Base-by-base conservation (phyloP, 2,113 vertebrate species). In the Oxyura jamaicensis region DNA sequence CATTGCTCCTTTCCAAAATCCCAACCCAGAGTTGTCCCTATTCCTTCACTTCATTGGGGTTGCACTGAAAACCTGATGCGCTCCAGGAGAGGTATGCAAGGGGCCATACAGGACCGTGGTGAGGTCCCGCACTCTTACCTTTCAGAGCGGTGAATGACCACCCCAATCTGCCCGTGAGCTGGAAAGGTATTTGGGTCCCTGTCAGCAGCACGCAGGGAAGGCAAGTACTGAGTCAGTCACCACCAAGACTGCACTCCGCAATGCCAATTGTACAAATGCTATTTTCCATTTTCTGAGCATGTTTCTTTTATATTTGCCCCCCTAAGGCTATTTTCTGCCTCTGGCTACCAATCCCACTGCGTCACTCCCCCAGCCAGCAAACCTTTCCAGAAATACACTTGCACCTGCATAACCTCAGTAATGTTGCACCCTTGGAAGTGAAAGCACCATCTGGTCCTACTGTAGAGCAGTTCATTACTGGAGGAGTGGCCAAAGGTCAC, bases 401-500 rank as follows among this genome's bases (percentile, higher is more conserved):
- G 88, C 92, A 94, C 80, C 88, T 95, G 80, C 77, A 95, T 56
- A 88, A 81, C 92, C 90, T 78, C 86, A 60, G 85, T 36, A 71
- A 95, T 63, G 88, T 56, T 66, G 88, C 88, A 91, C 85, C 73
- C 90, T 95, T 86, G 90, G 93, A 95, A 94, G 60, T 60, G 68
- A 96, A 95, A 74, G 85, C 85, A 90, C 83, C 90, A 91, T 86
- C 91, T 96, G 91, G 79, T 74, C 88, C 85, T 91, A 60, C 90
- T 72, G 93, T 31, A 78, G 76, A 68, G 65, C n/a, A 44, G 86
- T 72, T 94, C 90, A 66, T 88, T 93, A 65, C 76, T 63, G 86
- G 76, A 82, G 91, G 48, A 91, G 58, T 83, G 86, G 77, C 88
- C 90, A 89, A 83, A 95, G 95, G 95, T 95, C 93, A 0, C 31